Percentiles rank a stretch among this genome's conserved stretches.
phyloP scores from a whole-genome alignment of 1,140 invertebrate species.

The Oedothorax gibbosus region DNA sequence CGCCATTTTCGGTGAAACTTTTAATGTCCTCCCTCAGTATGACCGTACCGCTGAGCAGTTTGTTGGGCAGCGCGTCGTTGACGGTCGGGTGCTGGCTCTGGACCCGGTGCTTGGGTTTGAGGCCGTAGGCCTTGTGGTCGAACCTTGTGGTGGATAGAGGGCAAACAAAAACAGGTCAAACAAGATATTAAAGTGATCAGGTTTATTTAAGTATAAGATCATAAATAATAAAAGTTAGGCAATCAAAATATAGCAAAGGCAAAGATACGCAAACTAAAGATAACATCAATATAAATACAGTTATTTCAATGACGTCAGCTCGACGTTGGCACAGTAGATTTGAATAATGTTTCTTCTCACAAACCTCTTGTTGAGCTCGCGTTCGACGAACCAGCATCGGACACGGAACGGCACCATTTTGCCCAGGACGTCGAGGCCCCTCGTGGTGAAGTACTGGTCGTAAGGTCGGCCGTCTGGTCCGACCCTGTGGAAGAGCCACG shows the following conservation, averaged over 20 bases:
- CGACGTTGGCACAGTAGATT: too few relatives aligned
- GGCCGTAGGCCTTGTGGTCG: slow-evolving; percentile 70
- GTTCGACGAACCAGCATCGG: slow-evolving; percentile 35
- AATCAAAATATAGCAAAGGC: too few relatives aligned
- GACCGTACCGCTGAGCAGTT: slow-evolving; percentile 68
- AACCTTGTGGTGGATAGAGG: too few relatives aligned
- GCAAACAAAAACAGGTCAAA: too few relatives aligned
- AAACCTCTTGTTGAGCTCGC: slow-evolving; percentile 64
- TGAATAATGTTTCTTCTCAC: too few relatives aligned
- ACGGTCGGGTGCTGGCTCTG: slow-evolving; percentile 72
- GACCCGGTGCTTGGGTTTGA: slow-evolving; percentile 69
- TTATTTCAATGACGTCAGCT: too few relatives aligned
- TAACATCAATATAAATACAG: too few relatives aligned
- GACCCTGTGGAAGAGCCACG: slow-evolving; percentile 70
- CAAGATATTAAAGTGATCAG: too few relatives aligned
- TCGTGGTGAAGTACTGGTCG: slow-evolving; percentile 64
- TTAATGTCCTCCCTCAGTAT: slow-evolving; percentile 68
- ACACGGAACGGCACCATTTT: slow-evolving; percentile 56
- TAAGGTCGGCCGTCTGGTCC: slow-evolving; percentile 65
- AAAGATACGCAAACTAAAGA: too few relatives aligned
- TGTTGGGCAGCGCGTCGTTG: slow-evolving; percentile 72
- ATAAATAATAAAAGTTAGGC: too few relatives aligned
- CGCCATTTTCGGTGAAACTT: slow-evolving; percentile 64
- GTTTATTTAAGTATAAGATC: too few relatives aligned
- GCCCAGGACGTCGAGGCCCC: slow-evolving; percentile 63